Percentiles rank a stretch among this genome's conserved stretches.
Conservation (phyloP, 2,113 vertebrate genomes). For the Chloroceryle aenea region DNA sequence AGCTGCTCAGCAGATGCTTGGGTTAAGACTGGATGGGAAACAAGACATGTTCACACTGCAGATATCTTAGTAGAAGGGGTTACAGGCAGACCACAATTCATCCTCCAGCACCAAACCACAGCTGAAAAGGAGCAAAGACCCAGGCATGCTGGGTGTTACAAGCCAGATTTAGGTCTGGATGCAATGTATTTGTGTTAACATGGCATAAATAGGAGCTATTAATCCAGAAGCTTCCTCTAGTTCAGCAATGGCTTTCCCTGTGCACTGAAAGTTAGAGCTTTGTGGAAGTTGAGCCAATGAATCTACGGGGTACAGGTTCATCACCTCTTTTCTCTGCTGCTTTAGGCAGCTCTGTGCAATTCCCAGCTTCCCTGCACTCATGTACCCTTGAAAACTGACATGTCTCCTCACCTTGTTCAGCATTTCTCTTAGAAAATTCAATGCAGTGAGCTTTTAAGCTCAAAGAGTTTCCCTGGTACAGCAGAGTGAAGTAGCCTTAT, state of each 20-base stretch:
- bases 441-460: neutral
- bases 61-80: neutral
- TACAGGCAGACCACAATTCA: neutral
- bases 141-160: neutral
- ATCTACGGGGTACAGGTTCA: accelerated
- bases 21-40: neutral
- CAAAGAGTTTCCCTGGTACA: neutral
- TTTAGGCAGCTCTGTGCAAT: neutral
- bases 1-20: neutral
- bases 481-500: neutral
- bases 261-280: accelerated
- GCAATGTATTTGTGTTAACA: neutral
- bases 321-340: neutral
- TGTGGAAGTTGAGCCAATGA: accelerated
- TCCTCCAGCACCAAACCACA: neutral
- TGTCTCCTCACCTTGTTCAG: neutral
- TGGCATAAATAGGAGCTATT: neutral
- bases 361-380: neutral
- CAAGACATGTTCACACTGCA: neutral
- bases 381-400: neutral
- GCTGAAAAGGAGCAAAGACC: neutral
- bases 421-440: neutral
- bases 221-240: neutral
- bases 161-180: neutral
- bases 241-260: neutral